These are phyloP conservation scores for Serranochromis macrocephalus DNA, from an alignment of 2,113 vertebrate genomes.

Conservation along the genomic window DNA sequence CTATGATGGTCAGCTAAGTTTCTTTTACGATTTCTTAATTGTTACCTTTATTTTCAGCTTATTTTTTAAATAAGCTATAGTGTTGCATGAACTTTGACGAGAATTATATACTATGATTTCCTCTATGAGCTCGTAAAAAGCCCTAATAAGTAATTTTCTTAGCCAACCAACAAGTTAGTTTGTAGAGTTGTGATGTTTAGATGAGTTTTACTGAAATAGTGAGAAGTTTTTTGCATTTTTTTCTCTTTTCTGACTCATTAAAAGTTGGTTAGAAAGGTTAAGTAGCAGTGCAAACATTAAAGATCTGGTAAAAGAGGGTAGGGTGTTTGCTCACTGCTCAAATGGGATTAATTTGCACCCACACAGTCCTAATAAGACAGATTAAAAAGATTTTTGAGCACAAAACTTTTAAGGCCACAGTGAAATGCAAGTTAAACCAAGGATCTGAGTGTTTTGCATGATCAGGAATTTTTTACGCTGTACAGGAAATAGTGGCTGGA, in stretches of 20 bases:
- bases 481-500: background rate
- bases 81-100: background rate
- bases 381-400: background rate
- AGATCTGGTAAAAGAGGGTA: background rate
- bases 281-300: background rate
- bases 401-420: background rate
- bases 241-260: background rate
- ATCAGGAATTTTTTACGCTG: background rate
- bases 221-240: background rate
- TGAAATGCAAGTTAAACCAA: background rate
- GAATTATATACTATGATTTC: background rate
- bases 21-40: background rate
- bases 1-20: background rate
- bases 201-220: background rate
- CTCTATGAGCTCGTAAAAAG: background rate
- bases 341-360: background rate
- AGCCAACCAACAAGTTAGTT: background rate
- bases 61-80: background rate
- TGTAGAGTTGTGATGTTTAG: background rate
- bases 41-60: background rate
- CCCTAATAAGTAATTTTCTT: background rate
- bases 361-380: background rate
- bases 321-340: background rate
- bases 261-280: background rate
- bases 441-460: background rate